These are phyloP conservation scores for Mareca strepera DNA, from an alignment of 2,797 vertebrate species.

Conservation along the genomic window DNA sequence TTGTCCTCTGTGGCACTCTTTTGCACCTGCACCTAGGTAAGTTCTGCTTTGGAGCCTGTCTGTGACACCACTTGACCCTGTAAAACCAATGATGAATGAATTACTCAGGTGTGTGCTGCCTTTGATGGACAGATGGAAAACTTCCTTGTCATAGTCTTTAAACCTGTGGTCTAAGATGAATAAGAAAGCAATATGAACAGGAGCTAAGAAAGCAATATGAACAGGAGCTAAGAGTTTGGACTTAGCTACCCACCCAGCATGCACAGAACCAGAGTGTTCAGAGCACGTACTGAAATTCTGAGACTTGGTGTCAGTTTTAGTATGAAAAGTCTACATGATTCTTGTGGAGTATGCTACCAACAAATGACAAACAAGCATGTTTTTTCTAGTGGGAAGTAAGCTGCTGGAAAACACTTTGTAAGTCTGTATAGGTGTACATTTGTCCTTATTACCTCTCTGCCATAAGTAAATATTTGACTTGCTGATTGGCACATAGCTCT, in stretches of 20 bases:
- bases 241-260: neutral
- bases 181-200: too few species aligned
- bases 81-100: neutral
- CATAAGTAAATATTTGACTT: slow-evolving; percentile 31
- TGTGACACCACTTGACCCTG: neutral
- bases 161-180: neutral
- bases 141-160: neutral
- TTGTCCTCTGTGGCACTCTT: neutral
- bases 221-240: neutral
- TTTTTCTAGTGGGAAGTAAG: neutral
- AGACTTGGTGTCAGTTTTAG: neutral
- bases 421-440: neutral
- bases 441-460: neutral
- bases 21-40: neutral
- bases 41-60: neutral
- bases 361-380: neutral
- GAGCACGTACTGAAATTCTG: neutral
- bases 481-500: neutral
- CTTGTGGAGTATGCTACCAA: neutral
- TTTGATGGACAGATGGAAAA: neutral
- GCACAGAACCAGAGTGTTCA: neutral
- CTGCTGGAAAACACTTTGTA: neutral
- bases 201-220: neutral
- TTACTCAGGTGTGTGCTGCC: neutral
- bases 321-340: neutral